Evolutionary conservation across 2,113 vertebrate genomes (phyloP).

Genomic region (Cacatua alba): DNA sequence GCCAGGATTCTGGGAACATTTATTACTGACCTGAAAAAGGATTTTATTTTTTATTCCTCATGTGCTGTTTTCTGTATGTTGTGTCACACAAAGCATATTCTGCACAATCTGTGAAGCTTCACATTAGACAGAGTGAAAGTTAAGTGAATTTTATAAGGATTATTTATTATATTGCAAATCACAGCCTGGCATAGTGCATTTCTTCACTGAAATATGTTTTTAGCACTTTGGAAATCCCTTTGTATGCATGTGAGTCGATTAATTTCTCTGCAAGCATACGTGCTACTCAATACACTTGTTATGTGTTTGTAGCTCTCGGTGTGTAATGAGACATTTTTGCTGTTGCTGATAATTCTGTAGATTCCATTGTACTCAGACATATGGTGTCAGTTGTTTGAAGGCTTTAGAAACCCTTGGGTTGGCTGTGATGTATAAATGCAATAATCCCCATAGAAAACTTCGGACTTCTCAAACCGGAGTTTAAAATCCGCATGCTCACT

Average conservation of each 20-base stretch:
- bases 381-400: conserved; percentile 57
- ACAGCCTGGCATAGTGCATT: conserved; percentile 11
- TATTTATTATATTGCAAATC: conserved; percentile 64
- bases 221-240: conserved; percentile 47
- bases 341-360: conserved; percentile 47
- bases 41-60: background rate
- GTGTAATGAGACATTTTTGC: conserved; percentile 62
- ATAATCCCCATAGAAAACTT: conserved; percentile 61
- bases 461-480: conserved; percentile 23
- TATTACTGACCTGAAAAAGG: conserved; percentile 45
- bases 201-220: conserved; percentile 46
- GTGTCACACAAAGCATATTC: conserved; percentile 58
- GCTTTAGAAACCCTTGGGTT: conserved; percentile 18
- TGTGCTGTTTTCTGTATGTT: conserved; percentile 11
- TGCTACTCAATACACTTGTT: conserved; percentile 42
- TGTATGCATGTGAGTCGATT: conserved; percentile 52
- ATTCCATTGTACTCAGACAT: conserved; percentile 49
- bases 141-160: conserved; percentile 63
- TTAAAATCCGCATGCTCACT: conserved; percentile 5
- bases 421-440: conserved; percentile 46
- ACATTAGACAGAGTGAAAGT: conserved; percentile 28
- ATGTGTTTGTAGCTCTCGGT: background rate
- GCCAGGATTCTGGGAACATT: conserved; percentile 26
- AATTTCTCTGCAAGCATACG: conserved; percentile 30
- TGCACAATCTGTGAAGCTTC: conserved; percentile 54